Evolutionary conservation across 2,888 invertebrate genomes (phyloP).

Genomic region (Mythimna albipuncta): DNA sequence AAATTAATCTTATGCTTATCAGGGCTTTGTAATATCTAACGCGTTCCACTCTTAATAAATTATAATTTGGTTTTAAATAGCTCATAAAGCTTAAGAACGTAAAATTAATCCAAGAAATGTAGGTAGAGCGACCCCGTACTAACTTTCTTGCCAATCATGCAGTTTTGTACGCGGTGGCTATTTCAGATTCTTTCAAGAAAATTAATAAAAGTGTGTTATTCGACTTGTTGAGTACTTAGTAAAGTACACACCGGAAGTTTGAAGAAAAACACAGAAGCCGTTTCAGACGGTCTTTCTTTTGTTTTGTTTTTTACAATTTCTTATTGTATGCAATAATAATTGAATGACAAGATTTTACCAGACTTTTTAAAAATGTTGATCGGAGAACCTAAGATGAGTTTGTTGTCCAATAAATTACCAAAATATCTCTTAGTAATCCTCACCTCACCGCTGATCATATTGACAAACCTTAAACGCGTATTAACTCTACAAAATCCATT

Average conservation of each 20-base stretch:
- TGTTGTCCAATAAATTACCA: background rate
- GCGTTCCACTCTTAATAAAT: conserved; percentile 33
- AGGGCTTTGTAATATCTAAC: conserved; percentile 39
- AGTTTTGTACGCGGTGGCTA: conserved; percentile 34
- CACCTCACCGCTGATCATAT: background rate
- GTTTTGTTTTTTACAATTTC: conserved; percentile 8
- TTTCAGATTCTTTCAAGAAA: conserved; percentile 37
- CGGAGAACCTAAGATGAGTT: background rate
- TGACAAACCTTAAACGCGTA: background rate
- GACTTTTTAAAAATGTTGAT: background rate
- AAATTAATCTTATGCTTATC: conserved; percentile 7
- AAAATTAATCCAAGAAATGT: conserved; percentile 42
- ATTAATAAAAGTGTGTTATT: conserved; percentile 30
- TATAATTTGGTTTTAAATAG: conserved; percentile 25
- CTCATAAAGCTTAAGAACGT: conserved; percentile 40
- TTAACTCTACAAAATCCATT: conserved; percentile 11
- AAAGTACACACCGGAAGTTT: conserved; percentile 37
- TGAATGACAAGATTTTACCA: background rate
- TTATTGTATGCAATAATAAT: background rate
- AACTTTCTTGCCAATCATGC: conserved; percentile 41
- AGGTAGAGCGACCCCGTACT: conserved; percentile 11
- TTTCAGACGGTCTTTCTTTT: conserved; percentile 20
- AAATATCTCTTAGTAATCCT: background rate
- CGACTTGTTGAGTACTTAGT: conserved; percentile 12
- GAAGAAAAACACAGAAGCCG: conserved; percentile 27